These are phyloP conservation scores for Rhadina sibilatrix DNA, from an alignment of 2,113 vertebrate genomes.

Conservation along the genomic window DNA sequence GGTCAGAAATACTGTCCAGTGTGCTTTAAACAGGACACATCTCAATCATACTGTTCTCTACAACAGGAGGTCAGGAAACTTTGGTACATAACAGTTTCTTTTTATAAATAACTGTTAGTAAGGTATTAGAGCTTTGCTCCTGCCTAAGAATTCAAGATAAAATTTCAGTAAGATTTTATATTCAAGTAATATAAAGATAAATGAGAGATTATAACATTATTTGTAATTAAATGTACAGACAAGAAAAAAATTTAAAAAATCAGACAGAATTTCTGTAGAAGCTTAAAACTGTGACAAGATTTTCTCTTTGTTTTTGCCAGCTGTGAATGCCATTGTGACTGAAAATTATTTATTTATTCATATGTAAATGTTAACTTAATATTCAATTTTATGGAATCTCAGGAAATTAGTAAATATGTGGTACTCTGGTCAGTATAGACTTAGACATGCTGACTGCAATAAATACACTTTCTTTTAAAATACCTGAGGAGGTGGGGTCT, in stretches of 20 bases:
- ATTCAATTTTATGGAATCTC: not conserved
- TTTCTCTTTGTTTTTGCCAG: not conserved
- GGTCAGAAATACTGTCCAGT: not conserved
- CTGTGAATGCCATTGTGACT: not conserved
- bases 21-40: not conserved
- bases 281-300: not conserved
- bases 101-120: not conserved
- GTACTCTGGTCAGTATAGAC: not conserved
- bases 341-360: not conserved
- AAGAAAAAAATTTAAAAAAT: not conserved
- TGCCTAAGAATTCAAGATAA: not conserved
- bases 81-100: not conserved
- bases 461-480: not conserved
- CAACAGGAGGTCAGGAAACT: not conserved
- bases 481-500: constrained; percentile 98
- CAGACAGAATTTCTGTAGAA: not conserved
- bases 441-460: not conserved
- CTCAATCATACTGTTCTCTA: not conserved
- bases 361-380: not conserved
- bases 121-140: not conserved
- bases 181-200: not conserved
- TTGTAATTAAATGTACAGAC: not conserved
- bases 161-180: not conserved
- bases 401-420: not conserved
- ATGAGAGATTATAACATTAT: not conserved